Percentiles rank a stretch among this genome's conserved stretches.
Evolutionary conservation across 1,140 invertebrate species (phyloP).

Genomic region (Tetragnatha versicolor): DNA sequence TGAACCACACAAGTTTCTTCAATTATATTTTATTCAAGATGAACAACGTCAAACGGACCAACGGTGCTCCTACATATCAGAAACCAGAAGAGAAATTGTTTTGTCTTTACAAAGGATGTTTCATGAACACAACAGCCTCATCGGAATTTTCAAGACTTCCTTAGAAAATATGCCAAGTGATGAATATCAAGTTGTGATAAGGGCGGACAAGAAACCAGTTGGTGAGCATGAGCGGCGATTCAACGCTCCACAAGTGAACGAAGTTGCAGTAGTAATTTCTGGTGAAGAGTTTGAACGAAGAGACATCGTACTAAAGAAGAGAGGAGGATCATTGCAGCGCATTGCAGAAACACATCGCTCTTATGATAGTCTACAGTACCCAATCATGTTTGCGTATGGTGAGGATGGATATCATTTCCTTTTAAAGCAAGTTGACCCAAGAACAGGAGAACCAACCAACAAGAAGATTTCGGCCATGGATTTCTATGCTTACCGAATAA

Average conservation of each 20-base stretch:
- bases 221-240: slow-evolving; percentile 56
- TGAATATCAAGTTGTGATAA: slow-evolving; percentile 50
- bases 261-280: slow-evolving; percentile 59
- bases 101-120: no score
- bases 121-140: no score
- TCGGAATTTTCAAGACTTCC: slow-evolving; percentile 12
- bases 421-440: no score
- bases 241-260: slow-evolving; percentile 59
- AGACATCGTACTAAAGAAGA: slow-evolving; percentile 3
- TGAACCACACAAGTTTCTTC: slow-evolving; percentile 62
- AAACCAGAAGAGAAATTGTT: no score
- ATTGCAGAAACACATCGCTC: no score
- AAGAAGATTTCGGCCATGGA: slow-evolving; percentile 2
- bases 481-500: slow-evolving; percentile 29
- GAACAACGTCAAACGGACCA: no score
- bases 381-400: no score
- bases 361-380: no score
- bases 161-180: slow-evolving; percentile 29
- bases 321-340: no score
- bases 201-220: slow-evolving; percentile 58
- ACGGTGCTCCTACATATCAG: no score
- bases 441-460: no score
- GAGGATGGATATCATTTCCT: no score
- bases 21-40: slow-evolving; percentile 63
- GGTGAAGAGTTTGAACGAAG: slow-evolving; percentile 52